Conservation (phyloP, 2,113 vertebrate species). For the Phalacrocorax brasilianus region DNA sequence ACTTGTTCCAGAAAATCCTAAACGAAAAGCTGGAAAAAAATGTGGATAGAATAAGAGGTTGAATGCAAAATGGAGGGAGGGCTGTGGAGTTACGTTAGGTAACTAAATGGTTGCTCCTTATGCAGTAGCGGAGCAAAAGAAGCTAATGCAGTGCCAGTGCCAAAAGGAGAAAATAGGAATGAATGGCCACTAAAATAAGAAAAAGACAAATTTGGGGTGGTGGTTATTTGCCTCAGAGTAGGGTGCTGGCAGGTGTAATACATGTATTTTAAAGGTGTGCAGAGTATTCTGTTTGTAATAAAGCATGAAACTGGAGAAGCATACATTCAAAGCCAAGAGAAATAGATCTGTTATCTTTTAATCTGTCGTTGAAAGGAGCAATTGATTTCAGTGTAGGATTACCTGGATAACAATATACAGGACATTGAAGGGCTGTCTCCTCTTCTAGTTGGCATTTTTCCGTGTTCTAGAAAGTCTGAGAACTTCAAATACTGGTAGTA, state of each 20-base stretch:
- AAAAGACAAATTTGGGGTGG: background rate
- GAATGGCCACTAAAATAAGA: background rate
- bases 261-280: background rate
- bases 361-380: background rate
- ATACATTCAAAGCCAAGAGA: background rate
- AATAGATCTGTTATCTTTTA: background rate
- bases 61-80: background rate
- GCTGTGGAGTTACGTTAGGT: background rate
- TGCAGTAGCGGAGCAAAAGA: background rate
- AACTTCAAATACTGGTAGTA: background rate
- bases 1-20: background rate
- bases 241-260: background rate
- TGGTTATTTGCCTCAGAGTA: background rate
- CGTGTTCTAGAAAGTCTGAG: background rate
- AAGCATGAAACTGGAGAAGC: background rate
- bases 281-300: background rate
- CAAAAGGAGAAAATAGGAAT: background rate
- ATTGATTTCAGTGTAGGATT: background rate
- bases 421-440: background rate
- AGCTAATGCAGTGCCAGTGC: background rate
- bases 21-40: background rate
- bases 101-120: background rate
- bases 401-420: background rate
- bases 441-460: background rate
- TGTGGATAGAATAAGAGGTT: background rate